Base-by-base conservation (phyloP, 1,140 invertebrate species). In the Drosophila murphyi region DNA sequence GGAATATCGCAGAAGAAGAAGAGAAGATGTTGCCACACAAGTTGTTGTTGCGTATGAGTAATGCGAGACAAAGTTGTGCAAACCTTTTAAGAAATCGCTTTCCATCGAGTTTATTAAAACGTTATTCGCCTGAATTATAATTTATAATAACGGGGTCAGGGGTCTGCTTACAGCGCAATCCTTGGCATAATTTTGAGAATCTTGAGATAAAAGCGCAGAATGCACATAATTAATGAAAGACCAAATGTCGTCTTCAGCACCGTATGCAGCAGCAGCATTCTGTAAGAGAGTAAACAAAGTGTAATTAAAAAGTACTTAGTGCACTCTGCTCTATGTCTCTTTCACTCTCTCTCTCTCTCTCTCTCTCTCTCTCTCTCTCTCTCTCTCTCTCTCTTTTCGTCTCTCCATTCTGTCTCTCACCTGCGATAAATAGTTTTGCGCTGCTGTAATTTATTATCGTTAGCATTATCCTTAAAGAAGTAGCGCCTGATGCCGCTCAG, bases 401-500 rank as follows among this genome's bases (percentile, higher is more conserved):
- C 41, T 37, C 29, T 56, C 0, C 5, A 31, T 28, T 32, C 10
- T 39, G 77, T 41, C 63, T 59, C 87, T 83, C 81, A 92, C 91
- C 91, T 92, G 74, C 91, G 82, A 90, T 92, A 92, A 92, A 92
- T 81, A 81, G 82, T 85, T 86, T 90, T 92, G 55, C 91, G 80
- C 71, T 92, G 78, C 76, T 87, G 81, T 76, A 92, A 91, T 89
- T 92, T 89, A 86, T 83, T 90, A 80, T 86, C 83, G 73, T 85
- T 79, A 80, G 77, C 80, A 59, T 80, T 91, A 87, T 95, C 94
- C 80, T 94, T 94, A 61, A 95, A 92, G 70, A 95, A 92, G 86
- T 93, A 94, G 60, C 93, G 90, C 61, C 94, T 92, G 52, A 94
- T 89, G 63, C 95, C 95, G 35, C 93, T 92, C 80, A 94, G 93